Conservation (phyloP, 2,113 vertebrate species). For the Apistogramma diplotaenia region DNA sequence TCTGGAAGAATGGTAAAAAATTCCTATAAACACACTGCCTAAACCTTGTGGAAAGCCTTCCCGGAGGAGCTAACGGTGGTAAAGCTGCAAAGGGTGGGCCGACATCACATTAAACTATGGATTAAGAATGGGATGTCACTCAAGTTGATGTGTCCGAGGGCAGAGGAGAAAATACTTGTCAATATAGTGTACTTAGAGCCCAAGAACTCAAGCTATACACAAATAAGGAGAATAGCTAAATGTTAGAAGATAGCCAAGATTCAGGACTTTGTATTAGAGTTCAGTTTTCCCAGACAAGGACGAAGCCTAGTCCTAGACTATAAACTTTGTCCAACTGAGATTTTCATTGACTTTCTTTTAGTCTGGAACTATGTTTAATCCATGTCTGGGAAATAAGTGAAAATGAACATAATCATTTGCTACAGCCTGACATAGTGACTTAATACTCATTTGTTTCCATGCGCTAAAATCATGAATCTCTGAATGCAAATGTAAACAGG, state of each 20-base stretch:
- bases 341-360: neutral
- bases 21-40: no score
- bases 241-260: neutral
- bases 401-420: neutral
- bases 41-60: no score
- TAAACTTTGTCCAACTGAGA: neutral
- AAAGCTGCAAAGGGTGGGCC: no score
- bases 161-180: no score
- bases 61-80: no score
- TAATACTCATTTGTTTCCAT: neutral
- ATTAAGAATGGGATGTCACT: no score
- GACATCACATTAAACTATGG: no score
- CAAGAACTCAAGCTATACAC: neutral
- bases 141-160: no score
- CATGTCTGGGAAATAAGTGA: neutral
- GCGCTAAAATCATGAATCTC: neutral
- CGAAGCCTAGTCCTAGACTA: neutral
- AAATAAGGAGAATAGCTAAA: neutral
- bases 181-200: neutral
- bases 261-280: no score
- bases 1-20: no score
- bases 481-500: neutral
- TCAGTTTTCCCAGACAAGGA: neutral
- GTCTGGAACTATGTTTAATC: accelerated
- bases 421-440: neutral